These are phyloP conservation scores for Spodoptera frugiperda DNA, from an alignment of 1,140 invertebrate genomes.

Conservation along the genomic window DNA sequence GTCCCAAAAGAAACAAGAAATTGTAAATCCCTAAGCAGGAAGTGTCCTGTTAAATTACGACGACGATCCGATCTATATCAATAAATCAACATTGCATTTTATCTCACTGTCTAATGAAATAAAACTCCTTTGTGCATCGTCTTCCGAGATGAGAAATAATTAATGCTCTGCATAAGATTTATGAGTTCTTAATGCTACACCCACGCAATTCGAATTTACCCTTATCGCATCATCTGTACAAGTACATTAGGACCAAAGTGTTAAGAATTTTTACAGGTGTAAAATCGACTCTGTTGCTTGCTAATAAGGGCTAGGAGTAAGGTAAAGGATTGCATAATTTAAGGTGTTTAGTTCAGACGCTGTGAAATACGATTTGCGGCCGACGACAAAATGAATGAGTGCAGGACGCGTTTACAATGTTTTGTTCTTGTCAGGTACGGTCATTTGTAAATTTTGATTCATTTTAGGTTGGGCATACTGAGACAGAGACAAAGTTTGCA, in stretches of 20 bases:
- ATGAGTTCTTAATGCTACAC: conserved; percentile 75
- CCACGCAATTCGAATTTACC: conserved; percentile 63
- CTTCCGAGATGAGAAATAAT: conserved; percentile 64
- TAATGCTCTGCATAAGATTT: conserved; percentile 69
- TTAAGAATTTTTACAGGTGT: conserved; percentile 25
- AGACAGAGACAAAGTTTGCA: conserved; percentile 37
- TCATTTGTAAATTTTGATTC: conserved; percentile 49
- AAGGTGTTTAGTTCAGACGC: conserved; percentile 37
- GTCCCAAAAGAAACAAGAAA: conserved; percentile 4
- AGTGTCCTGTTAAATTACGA: conserved; percentile 53
- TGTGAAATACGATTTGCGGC: conserved; percentile 46
- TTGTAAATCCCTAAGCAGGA: conserved; percentile 44
- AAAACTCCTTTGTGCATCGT: conserved; percentile 58
- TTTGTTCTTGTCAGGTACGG: conserved; percentile 37
- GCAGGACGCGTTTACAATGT: conserved; percentile 39
- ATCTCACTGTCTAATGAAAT: conserved; percentile 73
- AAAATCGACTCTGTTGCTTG: conserved; percentile 30
- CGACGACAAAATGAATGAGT: conserved; percentile 51
- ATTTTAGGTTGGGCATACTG: neutral
- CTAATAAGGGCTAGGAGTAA: conserved; percentile 4
- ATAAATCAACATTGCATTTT: conserved; percentile 73
- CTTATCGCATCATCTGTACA: conserved; percentile 48
- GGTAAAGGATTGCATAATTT: conserved; percentile 22
- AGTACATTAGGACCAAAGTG: conserved; percentile 32
- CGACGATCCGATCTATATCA: conserved; percentile 58